Evolutionary conservation across 2,113 vertebrate species (phyloP).

Genomic region (Peromyscus polionotus): DNA sequence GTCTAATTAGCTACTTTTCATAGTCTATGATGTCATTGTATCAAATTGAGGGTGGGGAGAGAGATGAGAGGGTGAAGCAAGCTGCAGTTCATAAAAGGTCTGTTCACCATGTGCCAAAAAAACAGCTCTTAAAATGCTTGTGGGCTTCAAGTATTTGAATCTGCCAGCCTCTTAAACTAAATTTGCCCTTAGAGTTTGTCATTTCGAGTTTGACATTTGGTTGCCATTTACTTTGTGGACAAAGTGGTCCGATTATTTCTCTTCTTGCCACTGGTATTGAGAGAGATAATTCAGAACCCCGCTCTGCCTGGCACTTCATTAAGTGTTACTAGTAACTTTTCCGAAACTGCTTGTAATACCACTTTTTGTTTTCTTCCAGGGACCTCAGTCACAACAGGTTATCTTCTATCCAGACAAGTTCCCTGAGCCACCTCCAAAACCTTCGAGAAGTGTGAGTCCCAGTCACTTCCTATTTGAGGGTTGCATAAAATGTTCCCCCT

Average conservation of each 20-base stretch:
- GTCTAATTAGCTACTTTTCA: constrained; percentile 72
- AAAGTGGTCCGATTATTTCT: constrained; percentile 54
- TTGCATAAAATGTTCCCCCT: constrained; percentile 49
- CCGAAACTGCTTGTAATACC: constrained; percentile 55
- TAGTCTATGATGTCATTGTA: constrained; percentile 76
- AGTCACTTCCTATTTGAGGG: constrained; percentile 66
- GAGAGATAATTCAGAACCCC: constrained; percentile 18
- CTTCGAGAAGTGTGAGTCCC: constrained; percentile 95
- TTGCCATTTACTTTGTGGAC: constrained; percentile 44
- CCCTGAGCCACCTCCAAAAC: constrained; percentile 91
- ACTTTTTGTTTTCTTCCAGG: constrained; percentile 88
- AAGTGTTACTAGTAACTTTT: constrained; percentile 39
- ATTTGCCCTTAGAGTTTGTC: constrained; percentile 67
- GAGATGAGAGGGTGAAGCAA: constrained; percentile 47
- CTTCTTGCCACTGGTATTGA: neutral
- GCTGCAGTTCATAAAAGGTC: constrained; percentile 76
- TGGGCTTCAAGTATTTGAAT: constrained; percentile 61
- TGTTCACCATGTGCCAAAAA: constrained; percentile 79
- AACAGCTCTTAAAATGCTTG: constrained; percentile 72
- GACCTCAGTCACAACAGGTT: constrained; percentile 97
- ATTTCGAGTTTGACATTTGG: constrained; percentile 60
- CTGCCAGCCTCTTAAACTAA: constrained; percentile 72
- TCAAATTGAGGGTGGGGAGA: constrained; percentile 62
- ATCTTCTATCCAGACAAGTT: constrained; percentile 90
- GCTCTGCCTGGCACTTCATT: neutral